A percentile compares a stretch with the other conserved stretches of the same genome.
Conservation (phyloP, 1,140 invertebrate genomes). For the Lepidurus couesii region DNA sequence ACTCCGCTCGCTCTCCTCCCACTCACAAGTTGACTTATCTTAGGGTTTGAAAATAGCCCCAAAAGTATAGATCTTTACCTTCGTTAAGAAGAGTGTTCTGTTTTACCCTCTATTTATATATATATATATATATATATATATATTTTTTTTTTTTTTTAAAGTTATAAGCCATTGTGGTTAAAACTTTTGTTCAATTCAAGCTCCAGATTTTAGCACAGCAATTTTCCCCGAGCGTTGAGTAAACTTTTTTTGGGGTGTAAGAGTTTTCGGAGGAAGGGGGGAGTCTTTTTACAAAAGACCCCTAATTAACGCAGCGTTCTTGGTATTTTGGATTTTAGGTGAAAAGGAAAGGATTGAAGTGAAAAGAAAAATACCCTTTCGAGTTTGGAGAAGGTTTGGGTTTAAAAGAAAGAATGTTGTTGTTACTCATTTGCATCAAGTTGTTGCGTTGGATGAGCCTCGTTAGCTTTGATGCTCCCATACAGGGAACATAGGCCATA, state of each 20-base stretch:
- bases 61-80: neutral
- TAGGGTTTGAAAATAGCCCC: neutral
- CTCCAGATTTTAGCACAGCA: neutral
- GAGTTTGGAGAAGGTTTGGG: neutral
- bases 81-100: too few relatives aligned
- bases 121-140: too few relatives aligned
- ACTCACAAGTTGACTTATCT: neutral
- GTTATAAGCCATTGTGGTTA: too few relatives aligned
- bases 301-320: conserved; percentile 16
- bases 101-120: too few relatives aligned
- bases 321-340: neutral
- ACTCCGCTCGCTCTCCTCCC: neutral
- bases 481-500: neutral
- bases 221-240: neutral
- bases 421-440: conserved; percentile 1
- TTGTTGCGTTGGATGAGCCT: neutral
- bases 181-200: neutral
- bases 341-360: neutral
- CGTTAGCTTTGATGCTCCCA: neutral
- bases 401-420: neutral
- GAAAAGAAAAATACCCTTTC: neutral
- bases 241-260: neutral
- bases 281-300: conserved; percentile 6
- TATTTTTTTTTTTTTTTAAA: too few relatives aligned
- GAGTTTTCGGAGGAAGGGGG: neutral